phyloP scores from a whole-genome alignment of 92 coral and sea anemone genomes.

The Phenganax marumi region DNA sequence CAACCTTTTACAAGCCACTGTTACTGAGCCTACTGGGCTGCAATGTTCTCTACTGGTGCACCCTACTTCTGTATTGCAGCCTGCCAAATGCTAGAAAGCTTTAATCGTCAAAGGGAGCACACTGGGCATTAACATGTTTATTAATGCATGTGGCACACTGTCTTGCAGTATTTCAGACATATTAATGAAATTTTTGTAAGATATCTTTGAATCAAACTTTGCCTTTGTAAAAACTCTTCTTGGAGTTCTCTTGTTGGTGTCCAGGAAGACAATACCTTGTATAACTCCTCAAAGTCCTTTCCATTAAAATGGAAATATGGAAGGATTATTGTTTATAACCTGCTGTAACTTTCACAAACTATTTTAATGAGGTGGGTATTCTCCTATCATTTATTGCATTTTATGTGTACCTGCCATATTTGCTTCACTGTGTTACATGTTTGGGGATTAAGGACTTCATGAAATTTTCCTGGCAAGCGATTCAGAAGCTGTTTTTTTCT shows the following conservation, averaged over 20 bases:
- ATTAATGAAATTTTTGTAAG: not conserved
- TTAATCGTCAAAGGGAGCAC: too few relatives aligned
- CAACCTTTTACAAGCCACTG: too few relatives aligned
- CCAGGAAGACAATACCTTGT: conserved; percentile 32
- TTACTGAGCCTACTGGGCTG: too few relatives aligned
- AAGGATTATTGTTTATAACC: not conserved
- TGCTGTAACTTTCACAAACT: conserved; percentile 2
- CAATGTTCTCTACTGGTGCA: too few relatives aligned
- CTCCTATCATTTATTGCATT: not conserved
- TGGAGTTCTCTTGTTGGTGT: not conserved
- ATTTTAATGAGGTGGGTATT: too few relatives aligned
- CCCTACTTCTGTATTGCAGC: too few relatives aligned
- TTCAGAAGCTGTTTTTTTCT: conserved; percentile 18
- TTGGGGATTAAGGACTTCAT: conserved; percentile 6
- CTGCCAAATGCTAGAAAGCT: too few relatives aligned
- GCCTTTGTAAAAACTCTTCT: conserved; percentile 39
- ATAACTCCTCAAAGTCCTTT: conserved; percentile 32
- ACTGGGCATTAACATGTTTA: too few relatives aligned
- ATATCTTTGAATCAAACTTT: not conserved
- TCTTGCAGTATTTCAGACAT: too few relatives aligned
- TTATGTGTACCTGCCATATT: conserved; percentile 30
- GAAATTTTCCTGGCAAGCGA: conserved; percentile 4
- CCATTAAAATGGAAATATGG: not conserved
- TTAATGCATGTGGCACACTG: too few relatives aligned
- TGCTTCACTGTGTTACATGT: conserved; percentile 38